Base-by-base conservation (phyloP, 2,888 invertebrate species). In the Caprella mutica region DNA sequence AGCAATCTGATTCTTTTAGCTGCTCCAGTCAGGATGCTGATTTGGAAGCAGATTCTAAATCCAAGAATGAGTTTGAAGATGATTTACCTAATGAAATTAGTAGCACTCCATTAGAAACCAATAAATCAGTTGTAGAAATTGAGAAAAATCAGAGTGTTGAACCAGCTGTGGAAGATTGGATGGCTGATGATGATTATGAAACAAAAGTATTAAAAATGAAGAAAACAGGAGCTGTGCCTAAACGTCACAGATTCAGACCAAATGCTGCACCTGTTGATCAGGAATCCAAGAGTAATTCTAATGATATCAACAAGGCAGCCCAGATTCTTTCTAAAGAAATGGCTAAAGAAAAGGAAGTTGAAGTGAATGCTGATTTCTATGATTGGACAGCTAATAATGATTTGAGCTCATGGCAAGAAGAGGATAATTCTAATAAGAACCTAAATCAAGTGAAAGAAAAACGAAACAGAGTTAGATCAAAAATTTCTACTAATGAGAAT, bases 171-270 rank as follows among this genome's bases (percentile, higher is more conserved):
- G 33, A 8, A 33, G 33, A 33, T 33, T 40, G 40, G 40, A 21
- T 19, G 14, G 8, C 8, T 17, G 44, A 44, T 8, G 6, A 19
- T 27, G 44, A 44, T 23, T 44, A 44, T 17, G 26, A 14, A 14
- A 30, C 24, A 1, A 8, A 33, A 14, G 9, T 33, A 14, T 33
- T 14, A 14, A 14, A 9, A 14, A 29, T 48, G 30, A n/a, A 21
- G n/a, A 27, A 48, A 48, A 48, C 48, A 1, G 48, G 48, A 29
- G 48, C 48, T 4, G 48, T 48, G 17, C 48, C 48, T 8, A 48
- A 48, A 21, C 27, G 48, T 5, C n/a, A n/a, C n/a, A n/a, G n/a
- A n/a, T n/a, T n/a, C n/a, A n/a, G n/a, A n/a, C n/a, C n/a, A n/a
- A n/a, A n/a, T n/a, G n/a, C n/a, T n/a, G n/a, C n/a, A n/a, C n/a